These are phyloP conservation scores for Grantiella picta DNA, from an alignment of 2,113 vertebrate species.

Conservation along the genomic window DNA sequence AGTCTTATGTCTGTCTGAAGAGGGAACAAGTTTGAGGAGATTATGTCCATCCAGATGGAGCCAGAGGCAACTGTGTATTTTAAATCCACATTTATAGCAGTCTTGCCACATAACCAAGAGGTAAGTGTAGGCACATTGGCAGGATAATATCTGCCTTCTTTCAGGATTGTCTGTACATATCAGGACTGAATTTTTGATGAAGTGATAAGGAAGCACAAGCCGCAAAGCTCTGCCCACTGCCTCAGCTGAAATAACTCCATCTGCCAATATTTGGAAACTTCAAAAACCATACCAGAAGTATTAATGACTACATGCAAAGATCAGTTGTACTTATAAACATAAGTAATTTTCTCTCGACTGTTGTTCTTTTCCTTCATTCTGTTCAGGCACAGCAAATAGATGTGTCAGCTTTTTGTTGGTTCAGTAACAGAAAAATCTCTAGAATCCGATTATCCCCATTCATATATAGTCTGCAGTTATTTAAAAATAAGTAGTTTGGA, in stretches of 20 bases:
- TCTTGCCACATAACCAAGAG: not conserved
- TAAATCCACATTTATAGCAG: not conserved
- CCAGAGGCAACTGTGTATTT: not conserved
- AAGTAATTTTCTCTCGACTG: not conserved
- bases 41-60: not conserved
- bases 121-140: not conserved
- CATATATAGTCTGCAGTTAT: constrained; percentile 15
- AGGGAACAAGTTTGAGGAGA: not conserved
- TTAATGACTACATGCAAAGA: not conserved
- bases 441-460: constrained; percentile 54
- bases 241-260: not conserved
- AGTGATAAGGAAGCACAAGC: not conserved
- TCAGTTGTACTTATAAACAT: not conserved
- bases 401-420: constrained; percentile 24
- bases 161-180: not conserved
- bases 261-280: not conserved
- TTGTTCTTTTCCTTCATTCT: not conserved
- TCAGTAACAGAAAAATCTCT: constrained; percentile 36
- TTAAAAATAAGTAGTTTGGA: constrained; percentile 63
- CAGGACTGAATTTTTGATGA: not conserved
- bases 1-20: not conserved
- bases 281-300: not conserved
- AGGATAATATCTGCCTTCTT: not conserved
- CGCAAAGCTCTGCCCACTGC: not conserved
- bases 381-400: constrained; percentile 13